Base-by-base conservation (phyloP, 1,140 invertebrate species). In the Pantala flavescens region DNA sequence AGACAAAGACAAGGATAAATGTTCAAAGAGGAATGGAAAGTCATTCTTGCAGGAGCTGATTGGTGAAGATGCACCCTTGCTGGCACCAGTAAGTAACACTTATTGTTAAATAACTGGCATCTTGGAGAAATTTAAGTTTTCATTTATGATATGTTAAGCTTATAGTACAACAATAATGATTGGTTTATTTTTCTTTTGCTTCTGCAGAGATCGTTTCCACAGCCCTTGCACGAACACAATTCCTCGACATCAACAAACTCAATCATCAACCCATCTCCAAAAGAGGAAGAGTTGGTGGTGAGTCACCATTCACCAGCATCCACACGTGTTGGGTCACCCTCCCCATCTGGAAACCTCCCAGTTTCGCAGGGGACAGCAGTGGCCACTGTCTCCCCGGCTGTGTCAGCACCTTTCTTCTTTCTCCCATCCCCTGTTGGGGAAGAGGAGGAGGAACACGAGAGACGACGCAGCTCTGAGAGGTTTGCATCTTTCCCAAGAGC, bases 401-500 rank as follows among this genome's bases (percentile, higher is more conserved):
- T 42, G 0, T 43, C 24, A 5, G 24, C 24, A 43, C n/a, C 24
- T 21, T 73, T 73, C n/a, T 36, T 73, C 23, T 80, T 5, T 83
- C 81, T 75, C 77, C 79, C 11, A 80, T 80, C 12, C 81, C 83
- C 80, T 16, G 79, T 80, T 7, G 83, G 84, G 24, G 81, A 80
- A 74, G 81, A 82, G 74, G 84, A 86, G 36, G 82, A 81, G 76
- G 85, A 86, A 74, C 85, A 84, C 0, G 85, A 86, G 70, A 79
- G 80, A 70, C 76, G 86, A 7, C 80, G 85, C n/a, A 85, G 81
- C 72, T 83, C 86, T 81, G 84, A 90, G 80, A 79, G 89, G 76
- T 88, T 88, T 78, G 84, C 86, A 12, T 82, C 85, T 24, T 77
- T 77, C 73, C 77, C 84, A 84, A 3, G 78, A 85, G 9, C 82